phyloP scores from a whole-genome alignment of 2,888 invertebrate genomes.

The Pammene aurita region DNA sequence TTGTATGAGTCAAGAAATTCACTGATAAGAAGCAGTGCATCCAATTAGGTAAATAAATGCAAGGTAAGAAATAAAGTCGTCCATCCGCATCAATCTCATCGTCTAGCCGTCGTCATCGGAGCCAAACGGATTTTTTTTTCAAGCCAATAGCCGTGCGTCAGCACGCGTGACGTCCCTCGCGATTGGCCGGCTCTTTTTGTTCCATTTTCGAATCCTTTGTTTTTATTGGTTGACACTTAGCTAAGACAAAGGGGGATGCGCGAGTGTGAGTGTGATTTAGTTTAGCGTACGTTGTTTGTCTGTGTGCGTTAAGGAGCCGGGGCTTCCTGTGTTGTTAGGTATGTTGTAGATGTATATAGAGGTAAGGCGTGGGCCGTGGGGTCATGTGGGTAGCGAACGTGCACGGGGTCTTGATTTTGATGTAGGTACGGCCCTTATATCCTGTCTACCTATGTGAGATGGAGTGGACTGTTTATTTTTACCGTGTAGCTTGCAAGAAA shows the following conservation, averaged over 20 bases:
- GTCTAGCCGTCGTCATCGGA: constrained; percentile 78
- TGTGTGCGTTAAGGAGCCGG: constrained; percentile 78
- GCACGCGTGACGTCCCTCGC: constrained; percentile 78
- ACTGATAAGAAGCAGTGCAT: not conserved
- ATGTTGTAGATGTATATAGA: constrained; percentile 52
- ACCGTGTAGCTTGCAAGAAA: constrained; percentile 43
- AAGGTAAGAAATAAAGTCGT: constrained; percentile 60
- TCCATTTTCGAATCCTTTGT: constrained; percentile 83
- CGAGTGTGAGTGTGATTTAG: constrained; percentile 73
- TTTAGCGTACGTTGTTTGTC: constrained; percentile 53
- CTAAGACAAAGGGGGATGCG: constrained; percentile 82
- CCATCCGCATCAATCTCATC: constrained; percentile 74
- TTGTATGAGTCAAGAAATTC: not conserved
- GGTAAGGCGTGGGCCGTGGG: constrained; percentile 62
- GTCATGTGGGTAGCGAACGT: constrained; percentile 63
- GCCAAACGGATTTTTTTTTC: constrained; percentile 79
- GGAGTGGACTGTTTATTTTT: constrained; percentile 70
- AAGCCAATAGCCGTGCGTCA: constrained; percentile 82
- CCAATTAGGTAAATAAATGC: constrained; percentile 57
- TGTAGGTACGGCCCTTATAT: constrained; percentile 71
- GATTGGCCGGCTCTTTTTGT: constrained; percentile 82
- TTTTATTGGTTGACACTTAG: constrained; percentile 84
- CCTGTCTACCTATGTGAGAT: constrained; percentile 58
- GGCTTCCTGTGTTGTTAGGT: constrained; percentile 60
- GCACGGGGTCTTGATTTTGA: constrained; percentile 75